Evolutionary conservation across 1,140 invertebrate species (phyloP).

Genomic region (Coenobita brevimanus): DNA sequence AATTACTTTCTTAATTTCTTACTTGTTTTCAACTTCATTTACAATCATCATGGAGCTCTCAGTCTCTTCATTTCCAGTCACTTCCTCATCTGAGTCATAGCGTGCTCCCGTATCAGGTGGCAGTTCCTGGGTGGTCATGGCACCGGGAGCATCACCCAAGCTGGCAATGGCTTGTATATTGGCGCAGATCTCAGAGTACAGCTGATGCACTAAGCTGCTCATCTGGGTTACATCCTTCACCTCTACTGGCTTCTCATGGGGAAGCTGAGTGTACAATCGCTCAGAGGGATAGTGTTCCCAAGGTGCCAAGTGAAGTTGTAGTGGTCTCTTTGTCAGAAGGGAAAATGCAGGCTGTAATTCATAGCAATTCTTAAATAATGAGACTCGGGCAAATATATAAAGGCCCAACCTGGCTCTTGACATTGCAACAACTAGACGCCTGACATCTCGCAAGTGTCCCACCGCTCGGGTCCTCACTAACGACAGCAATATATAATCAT

Average conservation of each 20-base stretch:
- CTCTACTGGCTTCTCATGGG: constrained; percentile 74
- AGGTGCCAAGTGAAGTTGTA: constrained; percentile 84
- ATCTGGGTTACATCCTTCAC: constrained; percentile 93
- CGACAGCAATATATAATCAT: constrained; percentile 97
- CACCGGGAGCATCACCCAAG: constrained; percentile 35
- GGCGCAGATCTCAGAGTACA: constrained; percentile 77
- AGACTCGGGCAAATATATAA: constrained; percentile 95
- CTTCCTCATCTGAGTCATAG: constrained; percentile 69
- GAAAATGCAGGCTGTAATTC: constrained; percentile 96
- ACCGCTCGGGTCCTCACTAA: constrained; percentile 96
- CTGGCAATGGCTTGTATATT: constrained; percentile 50
- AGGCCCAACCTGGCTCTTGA: constrained; percentile 97
- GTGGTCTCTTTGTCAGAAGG: constrained; percentile 83
- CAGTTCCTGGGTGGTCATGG: constrained; percentile 45
- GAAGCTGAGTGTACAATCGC: constrained; percentile 75
- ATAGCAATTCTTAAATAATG: constrained; percentile 96
- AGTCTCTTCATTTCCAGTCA: constrained; percentile 33
- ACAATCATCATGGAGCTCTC: constrained; percentile 55
- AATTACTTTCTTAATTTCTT: no score
- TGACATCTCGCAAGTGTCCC: constrained; percentile 96
- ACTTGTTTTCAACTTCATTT: constrained; percentile 65
- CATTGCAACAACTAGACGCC: constrained; percentile 97
- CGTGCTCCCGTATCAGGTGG: constrained; percentile 66
- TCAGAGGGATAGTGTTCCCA: constrained; percentile 85
- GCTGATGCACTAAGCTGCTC: constrained; percentile 93